Evolutionary conservation across 2,797 vertebrate genomes (phyloP), one percentile per base, ranked within the genome.

Genomic region (Artibeus lituratus): DNA sequence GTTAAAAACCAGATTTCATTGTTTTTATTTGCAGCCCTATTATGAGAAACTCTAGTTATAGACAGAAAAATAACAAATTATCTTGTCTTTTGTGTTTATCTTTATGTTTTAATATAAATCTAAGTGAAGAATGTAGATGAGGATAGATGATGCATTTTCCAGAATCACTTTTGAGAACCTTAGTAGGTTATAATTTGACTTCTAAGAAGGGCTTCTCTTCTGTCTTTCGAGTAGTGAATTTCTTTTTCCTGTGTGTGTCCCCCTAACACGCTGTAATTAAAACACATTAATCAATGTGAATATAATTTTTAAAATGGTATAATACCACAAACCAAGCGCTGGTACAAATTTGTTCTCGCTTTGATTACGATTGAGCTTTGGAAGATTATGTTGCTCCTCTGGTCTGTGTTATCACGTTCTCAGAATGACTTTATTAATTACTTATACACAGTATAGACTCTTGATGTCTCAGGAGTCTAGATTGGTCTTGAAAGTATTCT

Each of bases 1-100:
- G 10, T 82, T 77, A 95, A 93, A 94, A 91, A 82, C 67, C 29
- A 35, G 85, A 80, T 87, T 81, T 81, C 72, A 82, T 83, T 93
- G 70, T 81, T 65, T 77, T 87, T 57, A 70, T 70, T 59, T 65
- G 14, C 59, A 73, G 42, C 11, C 26, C 37, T 67, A 72, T 83
- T 76, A 80, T 85, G 74, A 92, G 19, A 73, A 21, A 73, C 51
- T 76, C 51, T 57, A 62, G 26, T 26, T 87, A 24, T 35, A 16
- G 49, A 35, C 21, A 70, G 44, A 91, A 90, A 94, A 77, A 42
- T 39, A 35, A 72, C 62, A 65, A 72, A 53, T 62, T 49, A 11
- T 69, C 80, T 83, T 82, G 4, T 29, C 73, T 49, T 73, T 84
- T 76, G 18, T 89, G 92, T 80, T 91, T 49, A 53, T 18, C 44